Evolutionary conservation across 2,888 invertebrate species (phyloP).

Genomic region (Petrophora chlorosata): DNA sequence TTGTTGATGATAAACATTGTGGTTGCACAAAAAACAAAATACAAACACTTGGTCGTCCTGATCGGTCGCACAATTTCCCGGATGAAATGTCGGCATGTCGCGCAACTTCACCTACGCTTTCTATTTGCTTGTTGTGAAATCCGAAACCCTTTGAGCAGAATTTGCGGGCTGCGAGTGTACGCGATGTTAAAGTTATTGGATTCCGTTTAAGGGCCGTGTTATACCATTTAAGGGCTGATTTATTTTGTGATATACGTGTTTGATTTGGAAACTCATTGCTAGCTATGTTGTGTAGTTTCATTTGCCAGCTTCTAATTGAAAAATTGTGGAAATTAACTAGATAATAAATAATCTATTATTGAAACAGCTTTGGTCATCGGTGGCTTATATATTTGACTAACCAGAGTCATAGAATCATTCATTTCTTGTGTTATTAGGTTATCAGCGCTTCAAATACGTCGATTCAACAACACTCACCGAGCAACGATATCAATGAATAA

Average conservation of each 20-base stretch:
- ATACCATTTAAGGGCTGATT: conserved; percentile 17
- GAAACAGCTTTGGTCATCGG: too few relatives aligned
- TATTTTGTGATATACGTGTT: conserved; percentile 13
- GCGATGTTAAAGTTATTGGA: conserved; percentile 33
- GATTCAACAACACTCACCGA: conserved; percentile 2
- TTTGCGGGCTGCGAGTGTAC: conserved; percentile 40
- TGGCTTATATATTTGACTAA: too few relatives aligned
- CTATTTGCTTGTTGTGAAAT: conserved; percentile 54
- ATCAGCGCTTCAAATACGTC: not conserved
- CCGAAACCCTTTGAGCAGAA: conserved; percentile 41
- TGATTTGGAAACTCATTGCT: conserved; percentile 2
- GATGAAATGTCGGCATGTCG: conserved; percentile 14
- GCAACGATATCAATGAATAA: conserved; percentile 14
- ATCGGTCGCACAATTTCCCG: conserved; percentile 12
- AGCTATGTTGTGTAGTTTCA: too few relatives aligned
- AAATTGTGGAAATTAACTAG: too few relatives aligned
- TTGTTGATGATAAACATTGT: too few relatives aligned
- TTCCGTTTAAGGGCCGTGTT: conserved; percentile 23
- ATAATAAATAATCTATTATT: too few relatives aligned
- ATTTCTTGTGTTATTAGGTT: not conserved
- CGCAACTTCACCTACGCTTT: conserved; percentile 34
- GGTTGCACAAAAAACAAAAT: conserved; percentile 10
- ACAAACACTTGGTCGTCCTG: conserved; percentile 1
- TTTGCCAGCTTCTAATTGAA: too few relatives aligned
- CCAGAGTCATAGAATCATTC: too few relatives aligned